Base-by-base conservation (phyloP, 2,113 vertebrate species). In the Apistogramma diplotaenia region DNA sequence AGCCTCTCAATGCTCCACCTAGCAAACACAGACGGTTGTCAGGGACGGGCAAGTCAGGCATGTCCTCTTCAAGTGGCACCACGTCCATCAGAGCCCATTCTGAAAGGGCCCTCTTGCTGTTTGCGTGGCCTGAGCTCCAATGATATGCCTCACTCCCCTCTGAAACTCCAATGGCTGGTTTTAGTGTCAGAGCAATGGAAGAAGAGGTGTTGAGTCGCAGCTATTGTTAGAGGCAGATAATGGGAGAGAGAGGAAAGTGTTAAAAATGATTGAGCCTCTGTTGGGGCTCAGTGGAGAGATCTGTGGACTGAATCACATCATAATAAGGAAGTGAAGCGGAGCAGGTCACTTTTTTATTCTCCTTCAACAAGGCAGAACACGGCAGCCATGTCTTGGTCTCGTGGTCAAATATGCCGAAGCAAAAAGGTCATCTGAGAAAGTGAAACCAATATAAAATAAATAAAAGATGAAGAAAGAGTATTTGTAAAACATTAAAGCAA, bases 31-130 rank as follows among this genome's bases (percentile, higher is more conserved):
- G 95, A 95, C 93, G 90, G 96, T 96, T 96, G 96, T 96, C 97
- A 97, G 96, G 97, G 95, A 93, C 96, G 84, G 94, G 94, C 93
- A 96, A 98, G 92, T 96, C 97, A 97, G 96, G 96, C 97, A 96
- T 97, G 94, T 97, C 97, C 97, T 94, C 84, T 94, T 96, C 95
- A 93, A 96, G 95, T 94, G 95, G 91, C 94, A 89, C 89, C 86
- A 91, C 93, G 97, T 97, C 96, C 95, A 95, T 92, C 95, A 84
- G 5, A 89, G 90, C 75, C 79, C 67, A 21, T 78, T 73, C 94
- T 96, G 95, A 96, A 97, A 95, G 95, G 95, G 92, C 89, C 90
- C 88, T 93, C 93, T 93, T 86, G 90, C 54, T 80, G 95, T 92
- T 89, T 95, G 94, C 93, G 91, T 91, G 91, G 94, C 94, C 93